Base-by-base conservation (phyloP, 2,113 vertebrate genomes). In the Acanthochromis polyacanthus region DNA sequence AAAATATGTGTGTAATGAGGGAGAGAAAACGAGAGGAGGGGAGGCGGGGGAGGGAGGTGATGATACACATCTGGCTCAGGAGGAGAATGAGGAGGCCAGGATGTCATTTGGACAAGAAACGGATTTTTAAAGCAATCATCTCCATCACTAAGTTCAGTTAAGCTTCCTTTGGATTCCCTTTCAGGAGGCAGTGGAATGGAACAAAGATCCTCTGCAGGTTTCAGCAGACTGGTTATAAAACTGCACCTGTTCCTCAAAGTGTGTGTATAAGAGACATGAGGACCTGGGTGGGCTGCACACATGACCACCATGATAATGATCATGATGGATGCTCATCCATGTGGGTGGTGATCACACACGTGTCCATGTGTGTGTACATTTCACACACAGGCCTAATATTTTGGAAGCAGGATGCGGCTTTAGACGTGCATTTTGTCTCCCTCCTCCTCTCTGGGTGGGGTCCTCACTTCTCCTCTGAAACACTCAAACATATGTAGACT, bases 1-100 rank as follows among this genome's bases (percentile, higher is more conserved):
- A 82, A 90, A 85, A 65, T 81, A 84, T 78, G 79, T 80, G 75
- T 90, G 68, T 80, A 80, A 87, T 75, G 55, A 75, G 57, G 70
- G 68, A 77, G 67, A 60, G 77, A 70, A 23, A 59, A 17, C 20
- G 62, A 32, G 57, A 60, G 40, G 50, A 22, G 62, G 59, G 48
- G 61, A 25, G 56, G 15, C n/a, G 32, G 52, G 15, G 8, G 66
- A 57, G 52, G 40, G 67, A 48, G 48, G 78, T 36, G 71, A 73
- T 66, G 72, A 80, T 63, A 55, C 52, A 80, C 81, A 83, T 87
- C 76, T 88, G 89, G 74, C 20, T 60, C 30, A 32, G 55, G 43
- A 28, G 25, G 67, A 3, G 59, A 80, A 65, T 43, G 57, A 63
- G n/a, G 53, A 73, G 59, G 46, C 19, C 32, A 71, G 62, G 32